Conservation (phyloP, 2,797 vertebrate species). For the Lutjanus argentimaculatus region DNA sequence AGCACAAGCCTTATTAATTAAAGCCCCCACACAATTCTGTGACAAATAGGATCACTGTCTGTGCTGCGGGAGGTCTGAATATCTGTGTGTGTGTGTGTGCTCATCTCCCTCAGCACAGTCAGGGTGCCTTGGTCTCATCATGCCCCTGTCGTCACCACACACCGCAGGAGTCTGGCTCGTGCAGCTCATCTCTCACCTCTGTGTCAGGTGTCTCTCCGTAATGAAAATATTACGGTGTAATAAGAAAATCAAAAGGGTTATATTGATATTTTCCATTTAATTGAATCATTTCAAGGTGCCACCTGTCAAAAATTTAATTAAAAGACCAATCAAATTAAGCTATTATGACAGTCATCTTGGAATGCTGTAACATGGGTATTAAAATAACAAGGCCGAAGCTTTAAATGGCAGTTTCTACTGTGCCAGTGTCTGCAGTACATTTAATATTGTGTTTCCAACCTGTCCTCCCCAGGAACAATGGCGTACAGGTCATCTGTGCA, state of each 20-base stretch:
- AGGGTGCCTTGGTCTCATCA: slow-evolving; percentile 27
- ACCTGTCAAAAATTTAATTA: slow-evolving; percentile 1
- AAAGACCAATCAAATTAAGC: slow-evolving; percentile 1
- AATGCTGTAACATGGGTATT: background rate
- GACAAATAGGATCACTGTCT: slow-evolving; percentile 70
- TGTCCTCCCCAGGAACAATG: too few species aligned
- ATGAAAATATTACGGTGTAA: slow-evolving; percentile 32
- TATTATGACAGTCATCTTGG: background rate
- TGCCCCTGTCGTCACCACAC: slow-evolving; percentile 17
- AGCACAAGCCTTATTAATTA: slow-evolving; percentile 63
- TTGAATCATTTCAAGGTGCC: slow-evolving; percentile 13
- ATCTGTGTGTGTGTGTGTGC: slow-evolving; percentile 1
- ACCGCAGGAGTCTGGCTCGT: slow-evolving; percentile 28
- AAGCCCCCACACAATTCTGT: slow-evolving; percentile 59
- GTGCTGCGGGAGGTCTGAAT: slow-evolving; percentile 52
- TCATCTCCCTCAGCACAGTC: slow-evolving; percentile 18
- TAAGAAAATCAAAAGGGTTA: background rate
- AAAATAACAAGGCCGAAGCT: background rate
- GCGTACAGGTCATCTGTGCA: too few species aligned
- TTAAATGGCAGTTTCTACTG: too few species aligned
- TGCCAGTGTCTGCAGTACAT: background rate
- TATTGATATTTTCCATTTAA: slow-evolving; percentile 15
- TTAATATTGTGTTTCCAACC: background rate
- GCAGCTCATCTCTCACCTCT: background rate
- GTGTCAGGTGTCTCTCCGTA: slow-evolving; percentile 24